A percentile compares a stretch with the other conserved stretches of the same genome.
These are phyloP conservation scores for Caloenas nicobarica DNA, from an alignment of 2,113 vertebrate species.

Conservation along the genomic window DNA sequence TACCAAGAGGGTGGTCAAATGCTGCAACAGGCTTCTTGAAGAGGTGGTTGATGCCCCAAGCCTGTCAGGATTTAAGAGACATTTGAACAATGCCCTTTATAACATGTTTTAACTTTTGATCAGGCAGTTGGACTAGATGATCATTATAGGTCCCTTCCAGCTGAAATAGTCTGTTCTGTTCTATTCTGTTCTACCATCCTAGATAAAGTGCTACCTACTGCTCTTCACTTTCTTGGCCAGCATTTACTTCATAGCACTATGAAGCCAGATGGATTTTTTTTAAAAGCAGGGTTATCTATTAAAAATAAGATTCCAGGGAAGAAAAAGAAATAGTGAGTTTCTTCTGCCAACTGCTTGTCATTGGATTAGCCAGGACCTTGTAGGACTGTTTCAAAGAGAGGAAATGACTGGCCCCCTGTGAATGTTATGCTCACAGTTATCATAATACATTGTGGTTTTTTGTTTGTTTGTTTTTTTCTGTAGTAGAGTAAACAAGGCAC, in stretches of 20 bases:
- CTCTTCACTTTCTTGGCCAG: not conserved
- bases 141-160: not conserved
- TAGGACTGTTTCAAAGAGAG: not conserved
- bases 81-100: not conserved
- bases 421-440: not conserved
- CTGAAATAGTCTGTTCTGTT: too few relatives aligned
- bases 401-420: not conserved
- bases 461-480: not conserved
- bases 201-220: not conserved
- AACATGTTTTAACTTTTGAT: not conserved
- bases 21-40: not conserved
- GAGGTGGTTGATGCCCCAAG: not conserved
- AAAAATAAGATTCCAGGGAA: not conserved
- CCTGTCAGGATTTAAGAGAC: not conserved
- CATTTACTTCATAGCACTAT: not conserved
- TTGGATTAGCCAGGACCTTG: not conserved
- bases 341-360: not conserved
- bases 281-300: not conserved
- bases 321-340: not conserved
- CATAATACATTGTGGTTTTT: not conserved
- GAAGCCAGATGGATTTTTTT: not conserved
- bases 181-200: not conserved
- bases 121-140: not conserved
- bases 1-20: not conserved
- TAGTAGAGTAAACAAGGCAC: not conserved